Evolutionary conservation across 1,140 invertebrate genomes (phyloP), one percentile per base, ranked within the genome.

Genomic region (Nephila pilipes): DNA sequence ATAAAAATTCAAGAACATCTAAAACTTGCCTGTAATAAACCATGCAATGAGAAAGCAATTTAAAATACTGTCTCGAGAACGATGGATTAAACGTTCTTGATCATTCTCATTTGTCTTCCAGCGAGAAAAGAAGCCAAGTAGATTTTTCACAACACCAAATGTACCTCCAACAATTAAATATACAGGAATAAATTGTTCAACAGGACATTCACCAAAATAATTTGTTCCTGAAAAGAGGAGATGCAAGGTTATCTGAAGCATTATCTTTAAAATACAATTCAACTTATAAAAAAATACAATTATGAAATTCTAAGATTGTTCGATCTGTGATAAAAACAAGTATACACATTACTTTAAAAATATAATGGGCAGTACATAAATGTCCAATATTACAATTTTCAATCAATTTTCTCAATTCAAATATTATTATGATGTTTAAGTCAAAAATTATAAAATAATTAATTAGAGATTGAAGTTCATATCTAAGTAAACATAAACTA

Each of bases 101-200:
- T 96, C 96, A 81, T 96, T 95, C 93, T 97, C 96, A 85, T 96
- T 96, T 81, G 96, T 96, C 80, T 95, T 95, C 94, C 96, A 95
- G 58, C 96, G 95, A 57, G 96, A 96, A 94, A 96, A 95, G n/a
- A 97, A 95, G 94, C 96, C 96, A 46, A 97, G 97, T 18, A 97
- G 95, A 95, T 98, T 97, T 94, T 97, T 97, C 0, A 97, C 95
- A 1, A 97, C 96, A 0, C 97, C 97, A 36, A 97, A 96, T 12
- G 96, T 96, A 0, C 98, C 98, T 1, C 97, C 97, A 16, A 98
- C 97, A 60, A 98, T 96, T 97, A 98, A 97, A 95, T 98, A 98
- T 20, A 98, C 96, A 0, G 97, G 97, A 87, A 98, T 97, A 87
- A 97, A 96, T 0, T 97, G 97, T 95, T 98, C 97, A n/a, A 96